Evolutionary conservation across 2,888 invertebrate genomes (phyloP).

Genomic region (Lacanobia oleracea): DNA sequence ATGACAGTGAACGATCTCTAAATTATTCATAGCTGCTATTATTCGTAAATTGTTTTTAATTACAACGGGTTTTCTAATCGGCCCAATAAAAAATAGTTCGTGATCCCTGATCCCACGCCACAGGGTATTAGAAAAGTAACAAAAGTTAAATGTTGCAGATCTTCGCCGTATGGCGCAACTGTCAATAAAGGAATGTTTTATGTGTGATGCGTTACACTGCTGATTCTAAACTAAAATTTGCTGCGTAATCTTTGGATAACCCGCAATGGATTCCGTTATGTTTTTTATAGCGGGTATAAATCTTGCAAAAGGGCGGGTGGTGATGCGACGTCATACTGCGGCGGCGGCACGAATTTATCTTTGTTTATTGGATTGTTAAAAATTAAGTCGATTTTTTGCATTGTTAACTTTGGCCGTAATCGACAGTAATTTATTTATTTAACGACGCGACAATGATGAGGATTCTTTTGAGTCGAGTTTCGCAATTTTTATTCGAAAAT

Average conservation of each 20-base stretch:
- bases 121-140: constrained; percentile 81
- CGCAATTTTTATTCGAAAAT: constrained; percentile 53
- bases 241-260: constrained; percentile 29
- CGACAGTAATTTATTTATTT: constrained; percentile 72
- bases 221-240: constrained; percentile 54
- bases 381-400: constrained; percentile 78
- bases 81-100: constrained; percentile 72
- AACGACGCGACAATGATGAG: constrained; percentile 68
- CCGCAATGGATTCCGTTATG: constrained; percentile 71
- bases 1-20: constrained; percentile 75
- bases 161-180: constrained; percentile 76
- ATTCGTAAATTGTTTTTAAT: constrained; percentile 75
- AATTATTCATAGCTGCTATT: constrained; percentile 73
- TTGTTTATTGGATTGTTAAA: constrained; percentile 85
- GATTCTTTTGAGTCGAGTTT: constrained; percentile 62
- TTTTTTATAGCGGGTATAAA: constrained; percentile 77
- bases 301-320: constrained; percentile 79
- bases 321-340: constrained; percentile 86
- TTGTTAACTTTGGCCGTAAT: constrained; percentile 73
- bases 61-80: constrained; percentile 69
- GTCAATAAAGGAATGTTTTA: constrained; percentile 74
- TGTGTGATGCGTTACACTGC: constrained; percentile 73
- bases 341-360: constrained; percentile 82
- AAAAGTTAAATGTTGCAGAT: constrained; percentile 82
- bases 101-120: constrained; percentile 75